phyloP scores from a whole-genome alignment of 2,113 vertebrate genomes.

The Arizona elegans region DNA sequence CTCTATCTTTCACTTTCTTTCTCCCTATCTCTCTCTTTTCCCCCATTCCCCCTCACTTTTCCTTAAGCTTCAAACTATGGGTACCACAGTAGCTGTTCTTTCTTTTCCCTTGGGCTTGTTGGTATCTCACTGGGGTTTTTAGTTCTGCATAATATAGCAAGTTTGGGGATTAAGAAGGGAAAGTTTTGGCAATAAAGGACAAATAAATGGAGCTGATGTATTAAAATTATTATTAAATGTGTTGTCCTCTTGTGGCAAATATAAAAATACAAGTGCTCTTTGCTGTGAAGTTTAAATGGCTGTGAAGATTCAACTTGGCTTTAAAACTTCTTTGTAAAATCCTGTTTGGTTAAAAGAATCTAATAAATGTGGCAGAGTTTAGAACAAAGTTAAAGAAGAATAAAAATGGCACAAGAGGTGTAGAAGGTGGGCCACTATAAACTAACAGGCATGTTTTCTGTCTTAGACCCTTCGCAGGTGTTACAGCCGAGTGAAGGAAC shows the following conservation, averaged over 20 bases:
- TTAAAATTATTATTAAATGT: slow-evolving; percentile 30
- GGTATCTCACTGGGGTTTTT: slow-evolving; percentile 59
- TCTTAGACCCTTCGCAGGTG: slow-evolving; percentile 92
- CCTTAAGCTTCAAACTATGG: slow-evolving; percentile 56
- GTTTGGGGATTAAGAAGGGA: not conserved
- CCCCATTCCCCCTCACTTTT: slow-evolving; percentile 35
- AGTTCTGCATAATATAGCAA: not conserved
- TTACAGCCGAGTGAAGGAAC: slow-evolving; percentile 98
- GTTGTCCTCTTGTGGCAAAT: slow-evolving; percentile 2
- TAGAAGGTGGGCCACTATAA: slow-evolving; percentile 10
- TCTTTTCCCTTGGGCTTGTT: slow-evolving; percentile 68
- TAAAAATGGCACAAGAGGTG: slow-evolving; percentile 55
- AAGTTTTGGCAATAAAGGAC: slow-evolving; percentile 2
- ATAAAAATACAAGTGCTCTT: not conserved
- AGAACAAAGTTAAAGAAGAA: slow-evolving; percentile 15
- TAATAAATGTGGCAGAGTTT: slow-evolving; percentile 41
- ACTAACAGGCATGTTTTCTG: slow-evolving; percentile 28
- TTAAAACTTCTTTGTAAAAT: slow-evolving; percentile 56
- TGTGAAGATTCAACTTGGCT: slow-evolving; percentile 47
- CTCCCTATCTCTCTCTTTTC: slow-evolving; percentile 32
- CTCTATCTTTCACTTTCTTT: slow-evolving; percentile 52
- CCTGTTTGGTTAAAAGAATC: slow-evolving; percentile 56
- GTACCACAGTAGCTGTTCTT: slow-evolving; percentile 63
- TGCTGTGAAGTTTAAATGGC: slow-evolving; percentile 38
- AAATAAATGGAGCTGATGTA: not conserved